phyloP scores from a whole-genome alignment of 2,797 vertebrate species.

The Danio choprae region DNA sequence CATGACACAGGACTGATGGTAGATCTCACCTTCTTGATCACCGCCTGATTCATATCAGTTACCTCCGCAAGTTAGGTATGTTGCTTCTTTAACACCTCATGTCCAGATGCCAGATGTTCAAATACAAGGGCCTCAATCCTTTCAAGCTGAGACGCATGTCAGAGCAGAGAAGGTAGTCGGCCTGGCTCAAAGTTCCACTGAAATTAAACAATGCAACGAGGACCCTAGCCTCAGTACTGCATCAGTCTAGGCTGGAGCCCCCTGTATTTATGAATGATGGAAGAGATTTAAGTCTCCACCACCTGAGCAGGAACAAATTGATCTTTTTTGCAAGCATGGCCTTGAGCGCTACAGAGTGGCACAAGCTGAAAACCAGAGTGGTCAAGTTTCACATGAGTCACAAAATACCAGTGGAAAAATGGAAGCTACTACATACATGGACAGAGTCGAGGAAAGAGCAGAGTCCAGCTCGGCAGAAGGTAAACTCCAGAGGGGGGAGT shows the following conservation, averaged over 20 bases:
- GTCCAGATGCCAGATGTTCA: background rate
- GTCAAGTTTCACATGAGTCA: background rate
- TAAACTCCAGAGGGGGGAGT: background rate
- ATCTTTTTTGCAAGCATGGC: constrained; percentile 11
- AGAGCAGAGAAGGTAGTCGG: background rate
- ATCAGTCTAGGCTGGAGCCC: background rate
- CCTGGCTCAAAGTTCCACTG: background rate
- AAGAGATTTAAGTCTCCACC: background rate
- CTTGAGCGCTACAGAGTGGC: constrained; percentile 11
- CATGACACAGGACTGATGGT: too few relatives aligned
- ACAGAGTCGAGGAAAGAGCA: background rate
- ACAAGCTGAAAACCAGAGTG: background rate
- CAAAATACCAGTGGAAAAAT: background rate
- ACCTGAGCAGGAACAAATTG: constrained; percentile 9
- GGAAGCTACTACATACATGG: too few relatives aligned
- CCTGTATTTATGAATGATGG: background rate
- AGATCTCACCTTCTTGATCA: too few relatives aligned
- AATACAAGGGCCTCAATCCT: background rate
- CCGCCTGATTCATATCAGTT: too few relatives aligned
- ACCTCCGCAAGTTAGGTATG: too few relatives aligned
- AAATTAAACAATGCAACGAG: background rate
- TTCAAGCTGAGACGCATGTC: background rate
- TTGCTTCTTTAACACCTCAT: background rate
- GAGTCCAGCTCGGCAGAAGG: background rate
- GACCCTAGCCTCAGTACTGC: background rate